phyloP scores from a whole-genome alignment of 2,113 vertebrate genomes.

The Falcunculus frontatus region DNA sequence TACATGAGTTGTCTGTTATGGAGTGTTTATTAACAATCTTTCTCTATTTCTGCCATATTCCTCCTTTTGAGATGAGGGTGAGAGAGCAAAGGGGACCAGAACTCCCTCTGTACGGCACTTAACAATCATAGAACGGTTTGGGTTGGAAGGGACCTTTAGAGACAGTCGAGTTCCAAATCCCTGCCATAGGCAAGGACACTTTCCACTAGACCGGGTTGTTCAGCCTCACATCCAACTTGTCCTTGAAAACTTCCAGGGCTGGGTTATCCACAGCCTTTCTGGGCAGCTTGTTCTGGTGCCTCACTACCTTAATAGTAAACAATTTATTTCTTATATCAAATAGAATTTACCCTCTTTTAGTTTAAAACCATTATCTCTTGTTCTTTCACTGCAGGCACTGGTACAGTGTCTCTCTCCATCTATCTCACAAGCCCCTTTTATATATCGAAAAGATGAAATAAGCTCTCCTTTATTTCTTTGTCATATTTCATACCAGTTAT shows the following conservation, averaged over 20 bases:
- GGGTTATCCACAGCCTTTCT: neutral
- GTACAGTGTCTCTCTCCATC: neutral
- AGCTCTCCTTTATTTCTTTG: neutral
- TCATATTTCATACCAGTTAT: neutral
- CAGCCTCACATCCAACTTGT: neutral
- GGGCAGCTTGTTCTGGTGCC: neutral
- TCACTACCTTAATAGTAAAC: neutral
- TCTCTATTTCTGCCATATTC: neutral
- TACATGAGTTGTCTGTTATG: neutral
- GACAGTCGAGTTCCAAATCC: rapidly evolving
- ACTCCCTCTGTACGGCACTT: neutral
- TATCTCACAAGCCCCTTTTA: neutral
- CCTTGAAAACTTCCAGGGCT: neutral
- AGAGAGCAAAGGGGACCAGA: neutral
- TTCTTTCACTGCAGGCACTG: neutral
- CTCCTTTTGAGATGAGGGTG: neutral
- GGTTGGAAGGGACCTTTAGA: neutral
- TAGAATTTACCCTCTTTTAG: neutral
- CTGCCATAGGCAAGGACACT: neutral
- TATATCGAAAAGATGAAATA: neutral
- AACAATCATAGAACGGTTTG: neutral
- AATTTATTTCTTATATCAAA: neutral
- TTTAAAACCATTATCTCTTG: neutral
- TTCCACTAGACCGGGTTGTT: neutral
- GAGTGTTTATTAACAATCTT: neutral